Base-by-base conservation (phyloP, 2,797 vertebrate genomes). In the Pygocentrus nattereri region DNA sequence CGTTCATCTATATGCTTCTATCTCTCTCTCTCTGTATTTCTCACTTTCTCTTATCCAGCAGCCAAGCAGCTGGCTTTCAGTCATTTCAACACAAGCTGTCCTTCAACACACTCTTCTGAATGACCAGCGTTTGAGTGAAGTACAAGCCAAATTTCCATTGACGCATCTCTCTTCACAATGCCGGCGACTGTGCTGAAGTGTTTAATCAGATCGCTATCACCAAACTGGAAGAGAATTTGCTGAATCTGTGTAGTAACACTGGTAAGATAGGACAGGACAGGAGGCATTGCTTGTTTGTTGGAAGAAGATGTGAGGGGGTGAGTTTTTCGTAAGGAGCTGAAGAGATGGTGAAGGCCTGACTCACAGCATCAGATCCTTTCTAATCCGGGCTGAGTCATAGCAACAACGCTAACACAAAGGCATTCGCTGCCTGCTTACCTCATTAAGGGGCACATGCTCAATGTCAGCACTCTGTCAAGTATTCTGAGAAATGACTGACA, bases 321-420 rank as follows among this genome's bases (percentile, higher is more conserved):
- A 77, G 76, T 84, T 76, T 47, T 78, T 67, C 34, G 52, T 59
- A 78, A 73, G 76, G 67, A 74, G 76, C 75, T 50, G 61, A 74
- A 56, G 52, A 84, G 86, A 73, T 74, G 84, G 76, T 89, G 89
- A 90, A 91, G 88, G 92, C 90, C 90, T 90, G 92, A 94, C 90
- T 94, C 91, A 91, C 88, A 92, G 90, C 88, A 89, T 91, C 87
- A 90, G 91, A 94, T 92, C 91, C 89, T 71, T 89, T 91, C 89
- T 93, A 94, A 94, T 93, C 93, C 89, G 89, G 87, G 81, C 89
- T 94, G 92, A 94, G 89, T 93, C 93, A 93, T 88, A 84, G 91
- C 86, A 56, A 76, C 75, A 52, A 76, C 31, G 91, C 90, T 92
- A 88, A 85, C 91, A 85, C 89, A 88, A 89, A 90, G 84, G 91